These are phyloP conservation scores for Enteromius unitaeniatus DNA, from an alignment of 2,797 vertebrate species.

Conservation along the genomic window DNA sequence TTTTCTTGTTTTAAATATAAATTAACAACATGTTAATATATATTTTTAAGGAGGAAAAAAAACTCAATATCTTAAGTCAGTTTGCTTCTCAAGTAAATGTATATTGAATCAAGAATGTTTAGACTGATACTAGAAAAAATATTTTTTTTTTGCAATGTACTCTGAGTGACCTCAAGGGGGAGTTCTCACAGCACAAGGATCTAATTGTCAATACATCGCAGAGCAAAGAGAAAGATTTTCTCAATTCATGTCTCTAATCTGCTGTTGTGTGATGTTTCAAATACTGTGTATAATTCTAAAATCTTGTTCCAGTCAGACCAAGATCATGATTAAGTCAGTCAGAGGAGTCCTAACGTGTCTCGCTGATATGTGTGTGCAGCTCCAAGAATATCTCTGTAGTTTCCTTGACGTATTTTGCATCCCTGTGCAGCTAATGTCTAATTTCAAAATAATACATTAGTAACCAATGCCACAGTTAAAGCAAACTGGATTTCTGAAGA, in stretches of 20 bases:
- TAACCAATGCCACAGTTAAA: not conserved
- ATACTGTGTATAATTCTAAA: not conserved
- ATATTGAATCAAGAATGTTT: not conserved
- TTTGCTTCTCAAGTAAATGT: not conserved
- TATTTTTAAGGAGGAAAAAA: not conserved
- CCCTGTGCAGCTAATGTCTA: not conserved
- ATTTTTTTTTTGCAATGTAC: conserved; percentile 49
- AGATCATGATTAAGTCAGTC: not conserved
- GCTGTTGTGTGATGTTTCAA: not conserved
- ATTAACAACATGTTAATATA: not conserved
- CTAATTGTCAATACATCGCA: conserved; percentile 11
- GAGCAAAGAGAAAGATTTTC: not conserved
- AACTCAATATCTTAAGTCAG: not conserved
- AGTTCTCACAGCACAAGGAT: conserved; percentile 73
- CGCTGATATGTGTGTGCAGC: not conserved
- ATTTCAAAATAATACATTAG: conserved; percentile 16
- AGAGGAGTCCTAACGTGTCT: too few relatives aligned
- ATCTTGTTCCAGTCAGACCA: not conserved
- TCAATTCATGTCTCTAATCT: not conserved
- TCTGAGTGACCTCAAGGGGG: conserved; percentile 73
- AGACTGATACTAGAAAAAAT: not conserved
- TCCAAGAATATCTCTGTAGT: not conserved
- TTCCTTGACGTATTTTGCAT: not conserved
- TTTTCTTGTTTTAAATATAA: not conserved
- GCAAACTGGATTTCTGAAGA: not conserved